Evolutionary conservation across 2,888 invertebrate species (phyloP).

Genomic region (Argyresthia albistria): DNA sequence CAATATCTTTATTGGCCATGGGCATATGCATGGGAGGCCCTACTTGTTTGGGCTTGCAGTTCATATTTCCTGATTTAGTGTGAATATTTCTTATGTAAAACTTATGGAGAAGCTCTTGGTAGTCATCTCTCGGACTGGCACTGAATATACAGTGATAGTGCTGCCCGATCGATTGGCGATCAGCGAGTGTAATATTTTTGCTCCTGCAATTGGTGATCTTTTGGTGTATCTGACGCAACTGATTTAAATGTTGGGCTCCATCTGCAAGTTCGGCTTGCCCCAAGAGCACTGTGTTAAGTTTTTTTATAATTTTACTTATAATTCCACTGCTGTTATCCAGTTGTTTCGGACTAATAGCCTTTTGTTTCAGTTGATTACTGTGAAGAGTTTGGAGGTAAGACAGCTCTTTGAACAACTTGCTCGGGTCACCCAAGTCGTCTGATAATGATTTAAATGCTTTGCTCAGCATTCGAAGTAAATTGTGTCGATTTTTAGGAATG

Average conservation of each 20-base stretch:
- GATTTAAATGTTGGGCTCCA: constrained; percentile 55
- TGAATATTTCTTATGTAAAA: constrained; percentile 24
- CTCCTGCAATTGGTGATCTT: constrained; percentile 35
- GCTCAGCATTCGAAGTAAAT: constrained; percentile 34
- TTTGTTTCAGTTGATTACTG: constrained; percentile 43
- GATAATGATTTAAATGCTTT: constrained; percentile 46
- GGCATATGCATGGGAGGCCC: too few species aligned
- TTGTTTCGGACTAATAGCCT: constrained; percentile 36
- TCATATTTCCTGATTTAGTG: too few species aligned
- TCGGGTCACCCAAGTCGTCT: constrained; percentile 64
- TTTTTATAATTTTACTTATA: constrained; percentile 56
- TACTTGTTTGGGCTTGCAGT: too few species aligned
- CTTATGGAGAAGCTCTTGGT: constrained; percentile 37
- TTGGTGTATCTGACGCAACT: constrained; percentile 41
- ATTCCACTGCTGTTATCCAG: constrained; percentile 36
- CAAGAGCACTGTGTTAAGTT: constrained; percentile 71
- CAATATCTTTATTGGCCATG: too few species aligned
- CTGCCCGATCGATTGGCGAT: constrained; percentile 61
- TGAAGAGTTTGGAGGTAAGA: constrained; percentile 50
- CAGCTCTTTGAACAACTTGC: constrained; percentile 50
- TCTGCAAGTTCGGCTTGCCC: constrained; percentile 73
- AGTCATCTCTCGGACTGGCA: constrained; percentile 45
- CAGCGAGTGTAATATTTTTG: constrained; percentile 34
- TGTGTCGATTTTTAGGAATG: constrained; percentile 46
- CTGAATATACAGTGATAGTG: constrained; percentile 69